A percentile compares a stretch with the other conserved stretches of the same genome.
Evolutionary conservation across 2,888 invertebrate genomes (phyloP).

Genomic region (Parapristionchus giblindavisi): DNA sequence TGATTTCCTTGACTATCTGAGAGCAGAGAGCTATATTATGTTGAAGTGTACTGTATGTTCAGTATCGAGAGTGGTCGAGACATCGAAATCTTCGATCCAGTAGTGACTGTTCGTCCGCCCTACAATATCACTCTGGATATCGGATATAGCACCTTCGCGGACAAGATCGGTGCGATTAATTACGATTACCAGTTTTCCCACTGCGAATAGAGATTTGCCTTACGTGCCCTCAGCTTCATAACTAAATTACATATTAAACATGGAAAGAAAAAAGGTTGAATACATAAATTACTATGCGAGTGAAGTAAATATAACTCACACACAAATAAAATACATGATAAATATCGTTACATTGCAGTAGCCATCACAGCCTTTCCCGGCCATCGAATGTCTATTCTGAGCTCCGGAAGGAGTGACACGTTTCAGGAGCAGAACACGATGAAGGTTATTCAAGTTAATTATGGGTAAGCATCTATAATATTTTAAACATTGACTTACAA

Average conservation of each 20-base stretch:
- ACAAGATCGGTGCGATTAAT: conserved; percentile 8
- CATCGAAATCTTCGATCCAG: conserved; percentile 16
- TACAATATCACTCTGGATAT: conserved; percentile 16
- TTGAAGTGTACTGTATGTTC: not conserved
- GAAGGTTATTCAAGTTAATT: conserved; percentile 20
- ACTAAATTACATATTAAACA: too few species aligned
- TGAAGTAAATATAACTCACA: too few species aligned
- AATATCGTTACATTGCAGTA: not conserved
- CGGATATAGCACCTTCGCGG: conserved; percentile 4
- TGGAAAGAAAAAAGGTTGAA: too few species aligned
- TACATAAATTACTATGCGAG: too few species aligned
- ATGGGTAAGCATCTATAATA: too few species aligned
- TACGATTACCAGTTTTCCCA: too few species aligned
- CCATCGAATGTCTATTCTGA: not conserved
- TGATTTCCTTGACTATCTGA: not conserved
- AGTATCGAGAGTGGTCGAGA: conserved; percentile 10
- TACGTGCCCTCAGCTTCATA: too few species aligned
- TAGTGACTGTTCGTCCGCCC: conserved; percentile 10
- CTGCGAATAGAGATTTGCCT: too few species aligned
- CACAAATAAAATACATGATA: too few species aligned
- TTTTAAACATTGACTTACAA: too few species aligned
- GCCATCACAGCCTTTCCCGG: conserved; percentile 16
- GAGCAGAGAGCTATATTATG: not conserved
- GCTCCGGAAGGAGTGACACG: not conserved
- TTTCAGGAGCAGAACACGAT: conserved; percentile 32